Conservation (phyloP, 2,888 invertebrate genomes). For the Chloroclystis v-ata region DNA sequence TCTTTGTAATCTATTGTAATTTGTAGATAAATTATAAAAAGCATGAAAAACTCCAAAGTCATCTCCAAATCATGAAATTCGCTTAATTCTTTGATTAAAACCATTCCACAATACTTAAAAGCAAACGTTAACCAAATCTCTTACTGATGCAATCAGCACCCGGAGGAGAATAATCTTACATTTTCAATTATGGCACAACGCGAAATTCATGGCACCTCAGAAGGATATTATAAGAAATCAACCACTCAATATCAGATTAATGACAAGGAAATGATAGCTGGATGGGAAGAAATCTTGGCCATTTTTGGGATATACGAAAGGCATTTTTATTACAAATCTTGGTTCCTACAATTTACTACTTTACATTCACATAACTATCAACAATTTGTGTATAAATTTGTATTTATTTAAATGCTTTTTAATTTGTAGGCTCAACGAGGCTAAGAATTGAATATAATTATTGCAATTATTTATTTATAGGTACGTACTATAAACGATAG, state of each 20-base stretch:
- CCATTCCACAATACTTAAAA: background rate
- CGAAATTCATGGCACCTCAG: constrained; percentile 34
- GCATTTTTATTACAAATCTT: too few species aligned
- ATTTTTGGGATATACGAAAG: too few species aligned
- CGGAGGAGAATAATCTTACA: constrained; percentile 13
- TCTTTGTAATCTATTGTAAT: too few species aligned
- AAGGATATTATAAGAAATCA: constrained; percentile 53
- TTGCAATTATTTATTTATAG: too few species aligned
- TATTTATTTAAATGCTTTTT: background rate
- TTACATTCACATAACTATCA: too few species aligned
- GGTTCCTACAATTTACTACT: too few species aligned
- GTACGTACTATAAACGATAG: too few species aligned
- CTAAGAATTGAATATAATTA: too few species aligned
- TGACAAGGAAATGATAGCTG: constrained; percentile 51
- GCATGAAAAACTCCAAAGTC: background rate
- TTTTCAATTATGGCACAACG: constrained; percentile 39
- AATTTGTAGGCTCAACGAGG: too few species aligned
- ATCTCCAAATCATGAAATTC: background rate
- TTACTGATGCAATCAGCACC: constrained; percentile 18
- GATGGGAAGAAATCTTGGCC: constrained; percentile 18
- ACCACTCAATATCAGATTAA: constrained; percentile 50
- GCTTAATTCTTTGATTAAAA: background rate
- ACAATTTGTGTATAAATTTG: too few species aligned
- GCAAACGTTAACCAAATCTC: constrained; percentile 6
- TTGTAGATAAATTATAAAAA: too few species aligned